A percentile compares a stretch with the other conserved stretches of the same genome.
These are phyloP conservation scores for Hirtodrosophila histrioides DNA, from an alignment of 2,888 invertebrate species.

Conservation along the genomic window DNA sequence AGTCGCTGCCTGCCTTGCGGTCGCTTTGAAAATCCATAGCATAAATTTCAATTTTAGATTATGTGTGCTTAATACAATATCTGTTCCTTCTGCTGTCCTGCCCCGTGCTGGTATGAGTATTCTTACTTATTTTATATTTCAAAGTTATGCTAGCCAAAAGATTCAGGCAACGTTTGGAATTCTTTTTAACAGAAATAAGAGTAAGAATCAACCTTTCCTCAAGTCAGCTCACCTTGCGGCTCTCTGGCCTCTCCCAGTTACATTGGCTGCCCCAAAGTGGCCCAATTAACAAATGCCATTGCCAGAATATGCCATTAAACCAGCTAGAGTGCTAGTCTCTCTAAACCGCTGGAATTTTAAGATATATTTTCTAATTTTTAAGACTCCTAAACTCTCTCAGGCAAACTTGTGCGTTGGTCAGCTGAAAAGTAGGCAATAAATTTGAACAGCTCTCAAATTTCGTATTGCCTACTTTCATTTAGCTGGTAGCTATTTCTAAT, in stretches of 20 bases:
- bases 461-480: conserved; percentile 17
- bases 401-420: not conserved
- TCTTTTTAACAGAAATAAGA: conserved; percentile 12
- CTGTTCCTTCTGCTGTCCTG: conserved; percentile 41
- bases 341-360: conserved; percentile 19
- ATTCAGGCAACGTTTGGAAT: conserved; percentile 1
- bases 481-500: not conserved
- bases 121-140: conserved; percentile 30
- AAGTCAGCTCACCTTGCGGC: too few relatives aligned
- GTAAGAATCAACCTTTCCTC: not conserved
- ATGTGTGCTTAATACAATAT: conserved; percentile 72
- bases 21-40: conserved; percentile 45
- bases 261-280: conserved; percentile 28
- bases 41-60: conserved; percentile 78
- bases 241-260: too few relatives aligned
- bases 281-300: conserved; percentile 67
- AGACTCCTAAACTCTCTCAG: not conserved
- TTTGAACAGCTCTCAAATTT: not conserved
- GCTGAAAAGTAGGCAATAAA: conserved; percentile 35
- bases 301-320: conserved; percentile 35
- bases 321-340: too few relatives aligned
- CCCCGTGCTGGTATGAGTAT: conserved; percentile 1
- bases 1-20: conserved; percentile 24
- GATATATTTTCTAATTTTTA: conserved; percentile 18
- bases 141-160: conserved; percentile 1